Evolutionary conservation across 1,140 invertebrate genomes (phyloP).

Genomic region (Popillia japonica): DNA sequence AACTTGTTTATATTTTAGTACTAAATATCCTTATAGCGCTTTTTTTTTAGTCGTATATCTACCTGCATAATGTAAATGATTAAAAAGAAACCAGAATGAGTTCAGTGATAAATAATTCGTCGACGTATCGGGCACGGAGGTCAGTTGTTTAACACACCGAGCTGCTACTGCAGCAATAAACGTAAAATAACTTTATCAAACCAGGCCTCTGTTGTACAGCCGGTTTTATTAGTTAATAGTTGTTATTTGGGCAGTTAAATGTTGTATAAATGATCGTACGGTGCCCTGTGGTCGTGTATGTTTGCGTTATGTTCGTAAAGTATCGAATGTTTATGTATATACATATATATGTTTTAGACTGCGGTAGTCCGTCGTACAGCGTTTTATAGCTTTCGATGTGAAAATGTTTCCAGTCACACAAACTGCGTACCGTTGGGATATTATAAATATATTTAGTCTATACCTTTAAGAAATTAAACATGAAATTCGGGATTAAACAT

Average conservation of each 20-base stretch:
- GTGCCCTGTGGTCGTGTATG: neutral
- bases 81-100: too few species aligned
- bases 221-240: slow-evolving; percentile 35
- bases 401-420: neutral
- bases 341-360: neutral
- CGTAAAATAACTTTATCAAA: slow-evolving; percentile 34
- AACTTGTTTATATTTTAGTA: too few species aligned
- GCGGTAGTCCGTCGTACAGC: neutral
- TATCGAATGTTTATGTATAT: slow-evolving; percentile 5
- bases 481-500: too few species aligned
- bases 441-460: too few species aligned
- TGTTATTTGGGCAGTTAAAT: slow-evolving; percentile 30
- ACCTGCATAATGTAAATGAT: too few species aligned
- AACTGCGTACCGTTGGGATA: too few species aligned
- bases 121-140: neutral
- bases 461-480: too few species aligned
- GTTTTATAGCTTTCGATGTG: neutral
- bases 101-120: neutral
- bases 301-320: neutral
- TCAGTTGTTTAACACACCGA: neutral
- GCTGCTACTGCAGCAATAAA: slow-evolving; percentile 23
- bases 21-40: too few species aligned
- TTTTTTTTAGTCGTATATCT: too few species aligned
- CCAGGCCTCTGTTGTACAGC: neutral
- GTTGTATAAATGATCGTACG: slow-evolving; percentile 19